These are phyloP conservation scores for Nyctibius grandis DNA, from an alignment of 2,797 vertebrate species.

Conservation along the genomic window DNA sequence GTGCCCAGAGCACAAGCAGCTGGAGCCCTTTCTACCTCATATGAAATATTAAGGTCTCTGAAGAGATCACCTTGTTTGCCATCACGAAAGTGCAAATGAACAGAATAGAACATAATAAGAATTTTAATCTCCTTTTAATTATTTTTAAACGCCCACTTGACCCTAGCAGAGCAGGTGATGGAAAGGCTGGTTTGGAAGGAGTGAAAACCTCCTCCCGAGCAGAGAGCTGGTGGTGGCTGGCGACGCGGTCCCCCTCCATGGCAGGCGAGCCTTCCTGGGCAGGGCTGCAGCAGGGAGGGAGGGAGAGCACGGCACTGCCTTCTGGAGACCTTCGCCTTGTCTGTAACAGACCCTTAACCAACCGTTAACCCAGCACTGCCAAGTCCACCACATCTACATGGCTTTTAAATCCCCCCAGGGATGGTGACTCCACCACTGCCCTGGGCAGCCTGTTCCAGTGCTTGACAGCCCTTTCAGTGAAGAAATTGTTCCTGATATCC, in stretches of 20 bases:
- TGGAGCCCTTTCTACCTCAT: neutral
- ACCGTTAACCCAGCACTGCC: too few species aligned
- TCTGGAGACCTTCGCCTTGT: neutral
- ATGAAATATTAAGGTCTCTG: neutral
- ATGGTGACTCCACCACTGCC: too few species aligned
- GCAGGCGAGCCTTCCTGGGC: neutral
- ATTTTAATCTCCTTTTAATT: neutral
- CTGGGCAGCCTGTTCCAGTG: too few species aligned
- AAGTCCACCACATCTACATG: too few species aligned
- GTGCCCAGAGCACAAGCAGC: neutral
- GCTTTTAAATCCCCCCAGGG: too few species aligned
- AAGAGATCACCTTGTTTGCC: neutral
- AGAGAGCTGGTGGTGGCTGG: neutral
- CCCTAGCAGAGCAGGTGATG: neutral
- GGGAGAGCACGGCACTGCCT: neutral
- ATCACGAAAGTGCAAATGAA: neutral
- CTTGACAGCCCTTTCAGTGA: too few species aligned
- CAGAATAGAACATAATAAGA: neutral
- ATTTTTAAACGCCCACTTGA: neutral
- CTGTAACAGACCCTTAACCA: too few species aligned
- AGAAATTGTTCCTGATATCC: too few species aligned
- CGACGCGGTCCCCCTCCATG: fast-evolving
- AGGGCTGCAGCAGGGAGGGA: neutral
- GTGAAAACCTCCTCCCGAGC: neutral
- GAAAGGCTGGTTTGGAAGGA: neutral